Conservation (phyloP, 2,797 vertebrate genomes). For the Lepilemur ruficaudatus region DNA sequence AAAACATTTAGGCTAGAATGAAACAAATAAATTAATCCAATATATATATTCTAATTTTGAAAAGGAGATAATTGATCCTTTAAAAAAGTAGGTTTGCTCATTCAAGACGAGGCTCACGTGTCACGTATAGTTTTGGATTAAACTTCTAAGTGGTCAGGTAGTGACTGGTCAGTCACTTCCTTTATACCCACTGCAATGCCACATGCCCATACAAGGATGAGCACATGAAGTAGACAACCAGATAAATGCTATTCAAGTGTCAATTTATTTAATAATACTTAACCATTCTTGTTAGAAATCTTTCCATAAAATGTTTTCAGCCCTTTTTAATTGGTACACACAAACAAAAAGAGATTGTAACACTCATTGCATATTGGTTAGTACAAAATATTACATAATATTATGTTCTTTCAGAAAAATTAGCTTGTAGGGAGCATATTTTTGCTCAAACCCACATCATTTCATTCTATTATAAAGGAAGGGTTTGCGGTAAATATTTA, state of each 20-base stretch:
- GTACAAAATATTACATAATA: neutral
- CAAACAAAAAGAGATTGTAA: neutral
- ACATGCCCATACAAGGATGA: neutral
- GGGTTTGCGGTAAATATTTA: neutral
- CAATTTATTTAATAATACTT: neutral
- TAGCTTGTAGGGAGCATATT: rapidly evolving
- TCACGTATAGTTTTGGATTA: neutral
- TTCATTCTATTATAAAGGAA: neutral
- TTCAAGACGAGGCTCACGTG: neutral
- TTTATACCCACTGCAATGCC: neutral
- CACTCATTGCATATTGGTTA: neutral
- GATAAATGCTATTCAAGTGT: neutral
- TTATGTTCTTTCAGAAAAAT: neutral
- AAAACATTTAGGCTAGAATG: neutral
- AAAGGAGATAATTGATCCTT: neutral
- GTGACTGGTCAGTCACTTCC: neutral
- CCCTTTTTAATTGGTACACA: neutral
- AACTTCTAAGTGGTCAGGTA: neutral
- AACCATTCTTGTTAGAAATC: neutral
- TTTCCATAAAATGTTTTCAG: neutral
- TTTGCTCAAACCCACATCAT: neutral
- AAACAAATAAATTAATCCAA: neutral
- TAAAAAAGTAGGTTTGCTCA: neutral
- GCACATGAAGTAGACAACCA: neutral
- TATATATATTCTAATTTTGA: neutral